Percentiles rank a stretch among this genome's conserved stretches.
Conservation (phyloP, 2,113 vertebrate species). For the Lycocorax pyrrhopterus region DNA sequence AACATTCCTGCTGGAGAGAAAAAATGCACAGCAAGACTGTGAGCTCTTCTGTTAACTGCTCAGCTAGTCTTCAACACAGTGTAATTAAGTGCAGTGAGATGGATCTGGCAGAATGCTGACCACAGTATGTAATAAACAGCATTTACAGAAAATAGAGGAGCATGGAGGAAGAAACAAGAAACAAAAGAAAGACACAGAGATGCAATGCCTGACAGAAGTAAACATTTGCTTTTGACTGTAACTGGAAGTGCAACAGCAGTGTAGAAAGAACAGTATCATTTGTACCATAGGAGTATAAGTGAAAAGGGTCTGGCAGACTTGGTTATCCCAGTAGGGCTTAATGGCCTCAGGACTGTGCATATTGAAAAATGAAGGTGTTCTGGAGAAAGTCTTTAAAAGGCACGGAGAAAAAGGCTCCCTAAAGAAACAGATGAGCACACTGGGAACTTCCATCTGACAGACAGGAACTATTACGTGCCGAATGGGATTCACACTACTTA, state of each 20-base stretch:
- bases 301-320: not conserved
- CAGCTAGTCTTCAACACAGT: not conserved
- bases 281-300: not conserved
- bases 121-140: not conserved
- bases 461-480: not conserved
- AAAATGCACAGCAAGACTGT: not conserved
- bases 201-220: not conserved
- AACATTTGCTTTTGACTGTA: not conserved
- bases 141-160: not conserved
- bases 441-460: not conserved
- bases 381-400: not conserved
- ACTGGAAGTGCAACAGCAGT: not conserved
- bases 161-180: not conserved
- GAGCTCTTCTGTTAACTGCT: constrained; percentile 27
- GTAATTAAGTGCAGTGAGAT: constrained; percentile 34
- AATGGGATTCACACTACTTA: not conserved
- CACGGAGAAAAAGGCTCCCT: not conserved
- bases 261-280: not conserved
- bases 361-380: not conserved
- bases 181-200: not conserved
- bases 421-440: not conserved
- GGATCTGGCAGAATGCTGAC: constrained; percentile 41
- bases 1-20: constrained; percentile 34
- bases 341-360: not conserved
- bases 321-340: not conserved